These are phyloP conservation scores for Cynopterus sphinx DNA, from an alignment of 2,797 vertebrate species.

Conservation along the genomic window DNA sequence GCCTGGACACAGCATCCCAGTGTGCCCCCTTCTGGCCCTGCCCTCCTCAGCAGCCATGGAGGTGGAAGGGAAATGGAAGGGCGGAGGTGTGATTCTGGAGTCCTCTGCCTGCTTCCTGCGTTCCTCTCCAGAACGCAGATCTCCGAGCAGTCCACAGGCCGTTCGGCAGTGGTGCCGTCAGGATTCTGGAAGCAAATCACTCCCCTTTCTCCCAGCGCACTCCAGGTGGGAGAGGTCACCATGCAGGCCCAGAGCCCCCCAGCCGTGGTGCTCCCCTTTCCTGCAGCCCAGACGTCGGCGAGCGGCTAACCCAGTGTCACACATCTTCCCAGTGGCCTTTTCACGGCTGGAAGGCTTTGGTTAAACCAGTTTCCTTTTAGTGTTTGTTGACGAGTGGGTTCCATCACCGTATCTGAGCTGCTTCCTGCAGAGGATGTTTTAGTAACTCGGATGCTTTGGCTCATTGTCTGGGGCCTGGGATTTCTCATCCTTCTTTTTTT, in stretches of 20 bases:
- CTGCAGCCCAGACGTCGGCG: neutral
- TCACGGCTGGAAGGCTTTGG: conserved; percentile 21
- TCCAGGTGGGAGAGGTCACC: neutral
- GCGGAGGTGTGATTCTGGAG: neutral
- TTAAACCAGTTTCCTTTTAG: conserved; percentile 20
- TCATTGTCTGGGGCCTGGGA: conserved; percentile 36
- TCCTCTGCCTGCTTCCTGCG: neutral
- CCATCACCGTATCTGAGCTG: neutral
- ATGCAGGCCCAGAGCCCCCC: rapidly evolving
- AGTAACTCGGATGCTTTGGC: conserved; percentile 13
- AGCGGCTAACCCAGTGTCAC: conserved; percentile 30
- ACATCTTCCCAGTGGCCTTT: conserved; percentile 47
- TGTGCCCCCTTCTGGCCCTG: neutral
- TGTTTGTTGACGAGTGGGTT: neutral
- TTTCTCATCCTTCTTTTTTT: conserved; percentile 54
- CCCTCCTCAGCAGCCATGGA: neutral
- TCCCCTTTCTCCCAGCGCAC: rapidly evolving
- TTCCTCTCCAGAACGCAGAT: conserved; percentile 20
- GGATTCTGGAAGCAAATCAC: neutral
- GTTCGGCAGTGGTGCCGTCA: neutral
- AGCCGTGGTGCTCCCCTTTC: rapidly evolving
- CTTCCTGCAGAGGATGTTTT: conserved; percentile 62
- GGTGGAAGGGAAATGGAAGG: neutral
- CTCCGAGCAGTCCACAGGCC: neutral
- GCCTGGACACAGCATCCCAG: neutral